Conservation (phyloP, 2,888 invertebrate genomes). For the Nomada hirtipes region DNA sequence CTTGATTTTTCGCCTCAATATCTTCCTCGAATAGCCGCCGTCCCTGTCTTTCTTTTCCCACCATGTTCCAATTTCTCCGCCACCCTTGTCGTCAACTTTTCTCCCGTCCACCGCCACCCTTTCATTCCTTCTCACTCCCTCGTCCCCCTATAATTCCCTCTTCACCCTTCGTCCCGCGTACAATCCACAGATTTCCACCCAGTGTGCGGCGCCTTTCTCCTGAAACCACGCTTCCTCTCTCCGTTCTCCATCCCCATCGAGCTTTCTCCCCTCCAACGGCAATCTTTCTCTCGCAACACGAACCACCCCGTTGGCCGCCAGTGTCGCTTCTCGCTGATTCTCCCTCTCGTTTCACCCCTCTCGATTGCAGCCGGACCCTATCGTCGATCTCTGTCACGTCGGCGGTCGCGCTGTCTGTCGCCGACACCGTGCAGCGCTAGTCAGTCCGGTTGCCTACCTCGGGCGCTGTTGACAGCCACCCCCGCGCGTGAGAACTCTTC, state of each 20-base stretch:
- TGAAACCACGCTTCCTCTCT: neutral
- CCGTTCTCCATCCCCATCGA: conserved; percentile 9
- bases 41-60: neutral
- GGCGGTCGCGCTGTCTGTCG: conserved; percentile 67
- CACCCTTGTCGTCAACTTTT: neutral
- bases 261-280: conserved; percentile 15
- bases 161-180: neutral
- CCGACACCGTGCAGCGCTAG: conserved; percentile 65
- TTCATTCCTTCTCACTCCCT: neutral
- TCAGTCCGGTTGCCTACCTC: conserved; percentile 78
- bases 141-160: neutral
- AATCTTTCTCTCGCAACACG: conserved; percentile 7
- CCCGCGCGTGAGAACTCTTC: conserved; percentile 47
- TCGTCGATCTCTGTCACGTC: conserved; percentile 26
- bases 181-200: neutral
- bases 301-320: neutral
- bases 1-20: neutral
- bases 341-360: conserved; percentile 25
- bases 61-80: conserved; percentile 5
- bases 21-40: neutral
- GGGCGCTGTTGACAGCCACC: conserved; percentile 71
- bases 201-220: neutral
- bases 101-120: conserved; percentile 5
- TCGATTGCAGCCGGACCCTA: neutral
- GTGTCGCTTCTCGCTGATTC: conserved; percentile 4